phyloP scores from a whole-genome alignment of 2,113 vertebrate genomes.

The Sakesphorus luctuosus region DNA sequence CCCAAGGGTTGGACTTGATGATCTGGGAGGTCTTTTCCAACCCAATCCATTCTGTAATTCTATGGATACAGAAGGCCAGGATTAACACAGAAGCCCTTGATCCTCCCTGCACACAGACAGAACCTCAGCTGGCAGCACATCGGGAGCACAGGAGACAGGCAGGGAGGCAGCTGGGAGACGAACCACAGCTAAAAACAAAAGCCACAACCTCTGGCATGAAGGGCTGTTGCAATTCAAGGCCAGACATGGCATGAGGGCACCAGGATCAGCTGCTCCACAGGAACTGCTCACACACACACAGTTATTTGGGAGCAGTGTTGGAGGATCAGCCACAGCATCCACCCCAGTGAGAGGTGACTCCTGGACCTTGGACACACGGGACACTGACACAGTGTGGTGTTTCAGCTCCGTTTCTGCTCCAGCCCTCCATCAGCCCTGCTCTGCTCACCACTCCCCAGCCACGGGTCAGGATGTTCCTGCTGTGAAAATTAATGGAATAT shows the following conservation, averaged over 20 bases:
- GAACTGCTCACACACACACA: background rate
- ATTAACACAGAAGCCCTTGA: background rate
- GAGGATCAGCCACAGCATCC: background rate
- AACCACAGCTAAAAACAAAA: background rate
- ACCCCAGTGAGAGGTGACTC: accelerated
- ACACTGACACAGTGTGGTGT: background rate
- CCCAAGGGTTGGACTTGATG: no score
- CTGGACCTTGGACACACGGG: accelerated
- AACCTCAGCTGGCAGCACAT: background rate
- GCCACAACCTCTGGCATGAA: background rate
- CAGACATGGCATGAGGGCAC: background rate
- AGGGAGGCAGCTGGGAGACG: background rate
- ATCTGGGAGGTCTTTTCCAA: no score
- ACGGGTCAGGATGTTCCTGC: accelerated
- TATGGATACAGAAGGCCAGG: background rate
- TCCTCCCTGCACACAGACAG: background rate
- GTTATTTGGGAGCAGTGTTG: background rate
- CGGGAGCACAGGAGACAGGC: background rate
- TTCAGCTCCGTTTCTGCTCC: background rate
- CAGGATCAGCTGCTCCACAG: background rate
- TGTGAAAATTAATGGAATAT: background rate
- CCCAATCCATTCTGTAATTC: no score
- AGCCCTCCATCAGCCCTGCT: accelerated
- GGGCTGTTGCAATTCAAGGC: background rate
- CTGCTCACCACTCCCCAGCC: background rate